Percentiles rank a stretch among this genome's conserved stretches.
Evolutionary conservation across 2,888 invertebrate genomes (phyloP).

Genomic region (Eristalis arbustorum): DNA sequence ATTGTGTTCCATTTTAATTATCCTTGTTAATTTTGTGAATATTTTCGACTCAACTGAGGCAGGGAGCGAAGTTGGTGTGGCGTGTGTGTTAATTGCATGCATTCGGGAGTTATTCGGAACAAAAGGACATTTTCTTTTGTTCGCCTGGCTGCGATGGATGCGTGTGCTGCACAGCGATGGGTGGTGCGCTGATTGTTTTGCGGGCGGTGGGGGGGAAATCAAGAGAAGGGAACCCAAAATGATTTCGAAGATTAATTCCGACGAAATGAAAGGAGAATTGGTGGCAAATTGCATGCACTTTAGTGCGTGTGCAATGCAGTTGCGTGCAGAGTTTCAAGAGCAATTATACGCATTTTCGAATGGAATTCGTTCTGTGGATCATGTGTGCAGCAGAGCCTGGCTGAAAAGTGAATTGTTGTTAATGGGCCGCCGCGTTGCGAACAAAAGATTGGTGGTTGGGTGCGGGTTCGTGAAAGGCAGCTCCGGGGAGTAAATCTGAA

Average conservation of each 20-base stretch:
- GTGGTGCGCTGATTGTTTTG: neutral
- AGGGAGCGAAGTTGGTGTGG: too few species aligned
- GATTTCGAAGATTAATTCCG: conserved; percentile 50
- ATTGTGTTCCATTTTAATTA: conserved; percentile 34
- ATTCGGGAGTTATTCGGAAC: conserved; percentile 34
- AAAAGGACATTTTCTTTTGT: conserved; percentile 34
- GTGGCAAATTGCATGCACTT: conserved; percentile 25
- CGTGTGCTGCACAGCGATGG: neutral
- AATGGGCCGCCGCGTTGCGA: neutral
- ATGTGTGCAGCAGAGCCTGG: neutral
- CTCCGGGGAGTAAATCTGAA: neutral
- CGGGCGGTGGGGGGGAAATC: neutral
- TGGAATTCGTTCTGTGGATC: neutral
- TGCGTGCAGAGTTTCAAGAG: conserved; percentile 47
- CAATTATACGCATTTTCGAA: conserved; percentile 32
- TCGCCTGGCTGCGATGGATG: neutral
- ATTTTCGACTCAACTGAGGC: neutral
- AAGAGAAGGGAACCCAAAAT: conserved; percentile 12
- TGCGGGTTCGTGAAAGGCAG: neutral
- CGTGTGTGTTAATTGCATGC: conserved; percentile 55
- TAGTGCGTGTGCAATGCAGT: conserved; percentile 33
- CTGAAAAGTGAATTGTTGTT: neutral
- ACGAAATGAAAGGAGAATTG: conserved; percentile 30
- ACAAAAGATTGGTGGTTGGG: neutral
- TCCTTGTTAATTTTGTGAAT: neutral